Percentiles rank a stretch among this genome's conserved stretches.
Evolutionary conservation across 2,888 invertebrate species (phyloP).

Genomic region (Trypoxylon attenuatum): DNA sequence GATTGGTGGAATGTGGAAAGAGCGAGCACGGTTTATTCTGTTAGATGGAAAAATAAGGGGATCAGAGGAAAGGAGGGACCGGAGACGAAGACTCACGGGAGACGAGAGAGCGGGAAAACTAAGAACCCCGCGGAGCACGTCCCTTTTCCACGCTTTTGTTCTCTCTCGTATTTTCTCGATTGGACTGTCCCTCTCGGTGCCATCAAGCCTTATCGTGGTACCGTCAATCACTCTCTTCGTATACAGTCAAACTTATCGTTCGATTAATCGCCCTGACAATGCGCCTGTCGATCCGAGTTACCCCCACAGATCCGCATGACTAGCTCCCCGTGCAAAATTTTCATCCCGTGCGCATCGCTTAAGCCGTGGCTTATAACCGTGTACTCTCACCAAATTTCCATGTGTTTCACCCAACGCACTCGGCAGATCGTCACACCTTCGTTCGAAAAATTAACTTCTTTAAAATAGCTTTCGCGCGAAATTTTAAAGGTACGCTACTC

Average conservation of each 20-base stretch:
- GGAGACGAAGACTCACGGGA: conserved; percentile 1
- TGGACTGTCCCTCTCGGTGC: conserved; percentile 40
- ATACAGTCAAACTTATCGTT: conserved; percentile 62
- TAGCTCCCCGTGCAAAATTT: conserved; percentile 44
- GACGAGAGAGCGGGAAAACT: conserved; percentile 27
- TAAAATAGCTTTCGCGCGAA: no score
- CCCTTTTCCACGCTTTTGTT: conserved; percentile 39
- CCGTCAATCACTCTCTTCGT: conserved; percentile 63
- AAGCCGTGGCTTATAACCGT: conserved; percentile 5
- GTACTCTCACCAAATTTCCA: not conserved
- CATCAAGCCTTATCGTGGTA: conserved; percentile 64
- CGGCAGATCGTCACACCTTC: no score
- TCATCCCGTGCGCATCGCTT: conserved; percentile 16
- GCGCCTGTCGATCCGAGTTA: conserved; percentile 64
- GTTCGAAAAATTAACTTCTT: no score
- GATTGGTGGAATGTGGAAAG: conserved; percentile 10
- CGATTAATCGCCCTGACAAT: conserved; percentile 67
- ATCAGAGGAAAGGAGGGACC: not conserved
- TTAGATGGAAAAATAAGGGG: conserved; percentile 8
- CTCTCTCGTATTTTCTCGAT: conserved; percentile 38
- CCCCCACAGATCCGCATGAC: conserved; percentile 43
- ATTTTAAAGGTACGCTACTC: no score
- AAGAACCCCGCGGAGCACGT: conserved; percentile 34
- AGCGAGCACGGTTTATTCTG: conserved; percentile 34
- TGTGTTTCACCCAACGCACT: no score